Conservation (phyloP, 2,888 invertebrate species). For the Synanthedon vespiformis region DNA sequence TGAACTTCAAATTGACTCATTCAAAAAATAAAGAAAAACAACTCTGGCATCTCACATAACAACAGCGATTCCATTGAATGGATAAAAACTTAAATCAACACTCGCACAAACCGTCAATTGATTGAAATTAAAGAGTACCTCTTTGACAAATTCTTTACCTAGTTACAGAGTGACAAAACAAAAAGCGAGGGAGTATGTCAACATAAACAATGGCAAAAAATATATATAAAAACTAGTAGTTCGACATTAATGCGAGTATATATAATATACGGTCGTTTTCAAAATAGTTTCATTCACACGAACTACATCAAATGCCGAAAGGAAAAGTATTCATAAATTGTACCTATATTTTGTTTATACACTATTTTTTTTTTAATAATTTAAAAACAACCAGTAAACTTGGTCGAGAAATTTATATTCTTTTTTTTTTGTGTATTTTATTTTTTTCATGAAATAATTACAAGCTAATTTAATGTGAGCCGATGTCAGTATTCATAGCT, state of each 20-base stretch:
- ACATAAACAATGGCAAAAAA: slow-evolving; percentile 64
- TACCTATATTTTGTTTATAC: slow-evolving; percentile 70
- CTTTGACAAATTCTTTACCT: slow-evolving; percentile 65
- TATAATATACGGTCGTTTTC: too few relatives aligned
- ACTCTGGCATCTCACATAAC: slow-evolving; percentile 63
- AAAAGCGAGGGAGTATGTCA: slow-evolving; percentile 65
- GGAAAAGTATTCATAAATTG: slow-evolving; percentile 70
- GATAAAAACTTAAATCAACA: slow-evolving; percentile 67
- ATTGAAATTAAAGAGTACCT: slow-evolving; percentile 63
- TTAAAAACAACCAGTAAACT: slow-evolving; percentile 68
- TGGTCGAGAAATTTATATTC: slow-evolving; percentile 70
- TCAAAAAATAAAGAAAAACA: slow-evolving; percentile 51
- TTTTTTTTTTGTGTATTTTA: slow-evolving; percentile 71
- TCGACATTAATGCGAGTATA: slow-evolving; percentile 22
- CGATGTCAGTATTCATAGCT: slow-evolving; percentile 71
- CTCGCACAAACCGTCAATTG: slow-evolving; percentile 63
- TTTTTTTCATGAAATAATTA: slow-evolving; percentile 70
- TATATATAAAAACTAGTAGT: slow-evolving; percentile 30
- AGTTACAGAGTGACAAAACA: slow-evolving; percentile 57
- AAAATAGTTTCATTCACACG: too few relatives aligned
- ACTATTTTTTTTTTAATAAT: slow-evolving; percentile 71
- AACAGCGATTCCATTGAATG: slow-evolving; percentile 66
- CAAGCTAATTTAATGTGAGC: slow-evolving; percentile 70
- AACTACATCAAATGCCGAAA: slow-evolving; percentile 63
- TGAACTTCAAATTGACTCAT: slow-evolving; percentile 62